Conservation (phyloP, 1,140 invertebrate genomes). For the Pseudomyrmex gracilis region DNA sequence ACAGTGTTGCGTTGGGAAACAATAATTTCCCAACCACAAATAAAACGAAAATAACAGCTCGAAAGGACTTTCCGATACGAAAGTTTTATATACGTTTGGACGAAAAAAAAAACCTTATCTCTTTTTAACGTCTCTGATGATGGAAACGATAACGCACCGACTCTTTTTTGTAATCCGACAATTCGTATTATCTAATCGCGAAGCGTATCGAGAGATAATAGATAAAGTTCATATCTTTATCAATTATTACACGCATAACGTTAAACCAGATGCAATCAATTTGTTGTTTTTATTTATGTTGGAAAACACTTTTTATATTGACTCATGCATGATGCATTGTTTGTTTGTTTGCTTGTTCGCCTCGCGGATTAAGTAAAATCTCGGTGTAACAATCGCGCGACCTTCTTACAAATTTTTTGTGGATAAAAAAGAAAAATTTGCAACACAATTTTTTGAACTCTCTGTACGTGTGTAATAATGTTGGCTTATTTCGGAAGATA, state of each 20-base stretch:
- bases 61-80: not conserved
- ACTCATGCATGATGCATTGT: not conserved
- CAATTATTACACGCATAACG: not conserved
- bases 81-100: too few relatives aligned
- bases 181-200: constrained; percentile 24
- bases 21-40: not conserved
- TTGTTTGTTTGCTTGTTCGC: too few relatives aligned
- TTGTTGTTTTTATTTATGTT: not conserved
- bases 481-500: not conserved
- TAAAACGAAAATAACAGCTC: not conserved
- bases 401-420: not conserved
- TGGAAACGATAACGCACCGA: not conserved
- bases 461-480: not conserved
- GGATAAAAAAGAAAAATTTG: not conserved
- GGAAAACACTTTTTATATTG: not conserved
- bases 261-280: not conserved
- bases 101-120: too few relatives aligned
- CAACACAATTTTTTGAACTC: not conserved
- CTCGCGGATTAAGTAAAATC: too few relatives aligned
- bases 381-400: too few relatives aligned
- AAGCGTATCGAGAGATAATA: not conserved
- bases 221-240: not conserved
- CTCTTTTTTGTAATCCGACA: not conserved
- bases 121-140: too few relatives aligned
- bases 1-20: not conserved